phyloP scores from a whole-genome alignment of 37 sponge, comb jelly and placozoan genomes.

The Aplysina aerophoba region DNA sequence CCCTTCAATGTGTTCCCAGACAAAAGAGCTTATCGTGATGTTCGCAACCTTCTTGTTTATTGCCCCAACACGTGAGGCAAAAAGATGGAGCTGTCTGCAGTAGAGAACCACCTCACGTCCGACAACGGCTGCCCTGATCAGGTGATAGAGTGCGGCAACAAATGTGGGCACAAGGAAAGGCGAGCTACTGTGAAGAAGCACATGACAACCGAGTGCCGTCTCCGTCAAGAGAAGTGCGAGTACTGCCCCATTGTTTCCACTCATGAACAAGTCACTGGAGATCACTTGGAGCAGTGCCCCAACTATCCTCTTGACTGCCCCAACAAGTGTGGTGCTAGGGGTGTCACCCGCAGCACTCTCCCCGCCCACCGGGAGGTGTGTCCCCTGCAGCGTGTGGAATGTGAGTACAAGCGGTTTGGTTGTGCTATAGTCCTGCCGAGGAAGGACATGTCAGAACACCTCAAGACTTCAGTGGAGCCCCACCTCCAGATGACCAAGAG shows the following conservation, averaged over 20 bases:
- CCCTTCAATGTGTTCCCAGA: neutral
- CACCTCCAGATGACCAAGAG: slow-evolving; percentile 49
- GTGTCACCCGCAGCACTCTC: slow-evolving; percentile 35
- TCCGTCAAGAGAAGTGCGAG: slow-evolving; percentile 48
- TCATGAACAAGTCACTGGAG: slow-evolving; percentile 37
- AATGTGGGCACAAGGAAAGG: slow-evolving; percentile 43
- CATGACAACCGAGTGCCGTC: slow-evolving; percentile 40
- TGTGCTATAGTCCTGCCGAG: slow-evolving; percentile 44
- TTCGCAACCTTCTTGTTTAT: slow-evolving; percentile 41
- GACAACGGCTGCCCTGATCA: slow-evolving; percentile 49
- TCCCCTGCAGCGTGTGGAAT: slow-evolving; percentile 28
- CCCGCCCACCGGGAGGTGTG: slow-evolving; percentile 48
- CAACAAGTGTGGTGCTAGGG: slow-evolving; percentile 48
- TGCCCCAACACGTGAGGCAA: slow-evolving; percentile 65
- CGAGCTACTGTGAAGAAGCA: slow-evolving; percentile 54
- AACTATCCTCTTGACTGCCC: slow-evolving; percentile 59
- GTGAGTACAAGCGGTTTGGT: slow-evolving; percentile 46
- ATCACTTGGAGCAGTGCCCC: slow-evolving; percentile 51
- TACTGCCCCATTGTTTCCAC: slow-evolving; percentile 59
- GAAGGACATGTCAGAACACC: slow-evolving; percentile 51
- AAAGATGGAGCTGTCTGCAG: slow-evolving; percentile 37
- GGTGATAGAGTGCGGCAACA: slow-evolving; percentile 41
- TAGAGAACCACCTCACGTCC: slow-evolving; percentile 39
- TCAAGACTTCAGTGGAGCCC: slow-evolving; percentile 15
- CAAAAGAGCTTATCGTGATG: slow-evolving; percentile 14